phyloP scores from a whole-genome alignment of 1,140 invertebrate species.

The Ips nitidus region DNA sequence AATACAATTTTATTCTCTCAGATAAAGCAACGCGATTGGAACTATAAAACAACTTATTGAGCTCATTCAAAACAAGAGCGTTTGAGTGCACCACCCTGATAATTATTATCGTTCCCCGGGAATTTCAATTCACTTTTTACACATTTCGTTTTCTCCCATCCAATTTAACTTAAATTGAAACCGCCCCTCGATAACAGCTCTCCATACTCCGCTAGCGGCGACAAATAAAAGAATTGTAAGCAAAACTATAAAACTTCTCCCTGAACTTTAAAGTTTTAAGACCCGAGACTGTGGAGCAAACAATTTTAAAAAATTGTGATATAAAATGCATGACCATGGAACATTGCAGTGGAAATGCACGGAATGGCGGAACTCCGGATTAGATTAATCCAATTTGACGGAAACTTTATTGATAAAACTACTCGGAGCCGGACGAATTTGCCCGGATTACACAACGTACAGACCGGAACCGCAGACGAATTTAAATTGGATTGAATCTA shows the following conservation, averaged over 20 bases:
- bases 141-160: too few relatives aligned
- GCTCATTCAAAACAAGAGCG: neutral
- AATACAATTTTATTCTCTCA: neutral
- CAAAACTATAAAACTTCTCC: slow-evolving; percentile 35
- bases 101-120: too few relatives aligned
- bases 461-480: slow-evolving; percentile 11
- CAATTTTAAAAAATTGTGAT: slow-evolving; percentile 37
- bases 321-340: slow-evolving; percentile 37
- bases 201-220: neutral
- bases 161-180: neutral
- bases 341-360: slow-evolving; percentile 29
- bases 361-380: slow-evolving; percentile 28
- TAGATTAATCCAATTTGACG: slow-evolving; percentile 38
- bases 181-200: neutral
- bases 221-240: slow-evolving; percentile 27
- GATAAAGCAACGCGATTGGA: neutral
- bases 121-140: too few relatives aligned
- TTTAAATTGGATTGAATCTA: slow-evolving; percentile 13
- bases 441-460: slow-evolving; percentile 15
- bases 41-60: slow-evolving; percentile 2
- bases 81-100: neutral
- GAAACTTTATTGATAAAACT: slow-evolving; percentile 41
- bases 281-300: slow-evolving; percentile 25
- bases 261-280: slow-evolving; percentile 34
- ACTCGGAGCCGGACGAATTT: slow-evolving; percentile 25